Conservation (phyloP, 2,113 vertebrate species). For the Todiramphus chloris region DNA sequence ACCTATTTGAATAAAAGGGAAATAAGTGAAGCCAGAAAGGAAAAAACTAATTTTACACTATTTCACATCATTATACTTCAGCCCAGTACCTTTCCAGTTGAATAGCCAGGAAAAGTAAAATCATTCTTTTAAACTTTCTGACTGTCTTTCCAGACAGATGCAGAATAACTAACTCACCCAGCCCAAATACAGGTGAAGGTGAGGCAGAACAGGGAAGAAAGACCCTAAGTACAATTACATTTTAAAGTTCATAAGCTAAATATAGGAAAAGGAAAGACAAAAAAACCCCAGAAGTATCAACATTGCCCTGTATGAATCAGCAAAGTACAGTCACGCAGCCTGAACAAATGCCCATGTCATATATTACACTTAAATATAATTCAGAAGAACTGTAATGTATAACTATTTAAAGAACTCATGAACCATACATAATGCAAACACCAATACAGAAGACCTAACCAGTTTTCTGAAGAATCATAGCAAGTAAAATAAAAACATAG, state of each 20-base stretch:
- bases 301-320: not conserved
- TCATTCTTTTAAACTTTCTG: not conserved
- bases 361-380: not conserved
- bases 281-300: not conserved
- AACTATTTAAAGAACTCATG: not conserved
- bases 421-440: not conserved
- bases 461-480: not conserved
- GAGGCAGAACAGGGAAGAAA: not conserved
- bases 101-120: not conserved
- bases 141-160: not conserved
- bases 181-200: not conserved
- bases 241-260: not conserved
- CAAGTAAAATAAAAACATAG: not conserved
- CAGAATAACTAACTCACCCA: not conserved
- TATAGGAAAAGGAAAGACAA: not conserved
- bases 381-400: not conserved
- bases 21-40: not conserved
- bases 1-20: not conserved
- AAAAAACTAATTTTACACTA: not conserved
- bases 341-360: not conserved
- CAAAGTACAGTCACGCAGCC: not conserved
- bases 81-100: not conserved
- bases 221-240: not conserved
- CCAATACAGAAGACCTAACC: not conserved
- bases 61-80: not conserved